These are phyloP conservation scores for Isichthys henryi DNA, from an alignment of 2,113 vertebrate species.

Conservation along the genomic window DNA sequence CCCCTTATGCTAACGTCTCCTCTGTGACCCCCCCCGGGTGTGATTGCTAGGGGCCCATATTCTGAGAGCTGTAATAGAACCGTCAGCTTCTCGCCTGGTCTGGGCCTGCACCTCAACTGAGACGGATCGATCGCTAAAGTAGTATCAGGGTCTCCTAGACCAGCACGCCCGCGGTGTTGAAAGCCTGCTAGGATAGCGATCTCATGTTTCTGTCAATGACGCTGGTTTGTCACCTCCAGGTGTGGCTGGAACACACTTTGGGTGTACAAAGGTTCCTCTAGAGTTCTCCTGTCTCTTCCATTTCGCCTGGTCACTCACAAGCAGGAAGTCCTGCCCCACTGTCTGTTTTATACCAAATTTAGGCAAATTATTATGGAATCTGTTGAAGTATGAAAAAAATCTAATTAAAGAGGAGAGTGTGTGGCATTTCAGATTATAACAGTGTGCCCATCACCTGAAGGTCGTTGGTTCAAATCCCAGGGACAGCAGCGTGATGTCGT, in stretches of 20 bases:
- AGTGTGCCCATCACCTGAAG: background rate
- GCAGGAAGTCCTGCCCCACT: background rate
- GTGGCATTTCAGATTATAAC: background rate
- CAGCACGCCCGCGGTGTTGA: background rate
- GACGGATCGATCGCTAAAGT: conserved; percentile 6
- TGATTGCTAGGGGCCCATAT: conserved; percentile 5
- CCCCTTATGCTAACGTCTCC: conserved; percentile 17
- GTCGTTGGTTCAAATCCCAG: background rate
- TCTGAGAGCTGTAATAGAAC: conserved; percentile 15
- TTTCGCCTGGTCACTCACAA: background rate
- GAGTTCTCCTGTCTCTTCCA: background rate
- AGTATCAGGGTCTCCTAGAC: background rate
- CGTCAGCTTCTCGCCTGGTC: conserved; percentile 14
- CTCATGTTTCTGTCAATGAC: background rate
- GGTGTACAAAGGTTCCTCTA: background rate
- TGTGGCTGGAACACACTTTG: background rate
- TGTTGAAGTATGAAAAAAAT: background rate
- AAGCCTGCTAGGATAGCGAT: background rate
- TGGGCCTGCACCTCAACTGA: background rate
- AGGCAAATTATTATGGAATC: background rate
- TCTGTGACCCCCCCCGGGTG: background rate
- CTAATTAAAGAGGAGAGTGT: background rate
- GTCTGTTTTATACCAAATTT: background rate
- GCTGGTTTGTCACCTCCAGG: background rate
- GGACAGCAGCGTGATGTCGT: background rate